Percentiles rank a stretch among this genome's conserved stretches.
Conservation (phyloP, 2,888 invertebrate species). For the Stenolophus ochropezus region DNA sequence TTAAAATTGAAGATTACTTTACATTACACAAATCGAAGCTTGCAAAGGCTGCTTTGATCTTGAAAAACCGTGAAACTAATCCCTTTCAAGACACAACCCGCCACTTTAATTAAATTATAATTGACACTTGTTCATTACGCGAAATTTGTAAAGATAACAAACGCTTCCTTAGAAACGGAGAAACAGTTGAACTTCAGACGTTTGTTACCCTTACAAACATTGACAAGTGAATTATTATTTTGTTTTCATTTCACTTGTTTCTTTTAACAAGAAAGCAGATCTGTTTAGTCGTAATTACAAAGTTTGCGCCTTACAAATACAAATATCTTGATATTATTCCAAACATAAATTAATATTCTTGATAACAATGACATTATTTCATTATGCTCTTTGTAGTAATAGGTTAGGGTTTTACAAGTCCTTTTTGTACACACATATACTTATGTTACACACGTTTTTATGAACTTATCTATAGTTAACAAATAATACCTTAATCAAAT, state of each 20-base stretch:
- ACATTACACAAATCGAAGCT: constrained; percentile 1
- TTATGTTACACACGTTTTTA: no score
- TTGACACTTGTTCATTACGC: constrained; percentile 21
- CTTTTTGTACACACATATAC: no score
- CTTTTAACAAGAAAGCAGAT: not conserved
- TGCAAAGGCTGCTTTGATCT: constrained; percentile 15
- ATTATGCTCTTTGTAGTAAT: no score
- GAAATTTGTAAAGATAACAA: constrained; percentile 13
- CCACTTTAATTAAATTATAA: constrained; percentile 28
- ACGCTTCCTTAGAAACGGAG: no score
- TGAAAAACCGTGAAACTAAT: not conserved
- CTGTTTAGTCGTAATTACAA: not conserved
- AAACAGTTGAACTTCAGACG: not conserved
- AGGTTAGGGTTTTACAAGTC: no score
- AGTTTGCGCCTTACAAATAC: not conserved
- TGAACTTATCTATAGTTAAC: no score
- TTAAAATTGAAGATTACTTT: not conserved
- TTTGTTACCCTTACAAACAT: not conserved
- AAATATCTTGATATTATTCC: not conserved
- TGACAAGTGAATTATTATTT: not conserved
- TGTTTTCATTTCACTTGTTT: constrained; percentile 23
- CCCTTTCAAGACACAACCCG: not conserved
- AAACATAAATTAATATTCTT: not conserved
- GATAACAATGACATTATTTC: not conserved
- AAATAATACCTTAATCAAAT: no score